Base-by-base conservation (phyloP, 2,888 invertebrate species). In the Thymelicus acteon region DNA sequence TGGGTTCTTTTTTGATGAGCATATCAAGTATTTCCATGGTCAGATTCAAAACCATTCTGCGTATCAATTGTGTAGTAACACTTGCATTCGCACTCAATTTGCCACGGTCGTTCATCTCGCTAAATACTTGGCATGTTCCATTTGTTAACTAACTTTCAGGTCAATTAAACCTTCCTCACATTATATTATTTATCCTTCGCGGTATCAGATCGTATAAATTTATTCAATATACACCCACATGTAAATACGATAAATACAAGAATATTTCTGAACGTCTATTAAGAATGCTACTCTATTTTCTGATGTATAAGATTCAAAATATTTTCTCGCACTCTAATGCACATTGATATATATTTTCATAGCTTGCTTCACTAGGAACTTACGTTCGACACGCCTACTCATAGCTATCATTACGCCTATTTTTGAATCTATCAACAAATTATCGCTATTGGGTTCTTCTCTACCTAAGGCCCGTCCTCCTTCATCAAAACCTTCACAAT, bases 221-320 rank as follows among this genome's bases (percentile, higher is more conserved):
- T 89, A 89, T 89, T 91, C 87, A 81, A 89, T 90, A 90, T 90
- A 90, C 89, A 90, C 83, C 80, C 80, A 82, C 78, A 82, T 90
- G 89, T 92, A 91, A 89, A 92, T 92, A 91, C 75, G 75, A 83
- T 71, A 84, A 84, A 85, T 82, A 79, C 83, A 84, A 86, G 82
- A 83, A 86, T 91, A 89, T 90, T 89, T 92, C 89, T 79, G 87
- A 92, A 90, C 85, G 75, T 90, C 88, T 91, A 89, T 85, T 85
- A 78, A 89, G 80, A 90, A 87, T 86, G 85, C 88, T 85, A 86
- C 85, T 79, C 77, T 91, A 91, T 92, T 92, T 91, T 91, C 90
- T 88, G 89, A 88, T 81, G 79, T 86, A 82, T 90, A 87, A 86
- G 78, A 87, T 84, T 83, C 82, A 71, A 81, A 72, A 90, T 91